Evolutionary conservation across 2,797 vertebrate species (phyloP).

Genomic region (Pangasius sanitwongsei): DNA sequence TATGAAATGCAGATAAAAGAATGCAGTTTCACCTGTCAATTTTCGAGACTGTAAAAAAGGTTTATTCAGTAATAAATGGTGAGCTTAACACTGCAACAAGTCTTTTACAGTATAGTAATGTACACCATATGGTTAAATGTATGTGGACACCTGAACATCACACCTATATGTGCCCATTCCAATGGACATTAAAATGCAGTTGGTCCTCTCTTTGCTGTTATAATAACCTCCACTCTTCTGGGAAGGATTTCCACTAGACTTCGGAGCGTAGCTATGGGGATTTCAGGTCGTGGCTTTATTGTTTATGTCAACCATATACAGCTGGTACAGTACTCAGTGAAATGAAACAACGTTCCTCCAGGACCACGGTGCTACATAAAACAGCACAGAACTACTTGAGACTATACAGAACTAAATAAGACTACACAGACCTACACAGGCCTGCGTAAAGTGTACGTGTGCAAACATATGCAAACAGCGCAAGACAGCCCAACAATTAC

Average conservation of each 20-base stretch:
- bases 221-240: neutral
- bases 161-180: neutral
- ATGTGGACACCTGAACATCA: neutral
- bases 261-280: neutral
- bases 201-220: neutral
- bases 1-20: conserved; percentile 6
- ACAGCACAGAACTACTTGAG: no score
- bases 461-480: no score
- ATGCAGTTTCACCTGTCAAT: neutral
- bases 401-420: no score
- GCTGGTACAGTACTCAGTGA: no score
- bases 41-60: neutral
- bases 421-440: no score
- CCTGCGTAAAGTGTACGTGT: no score
- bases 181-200: neutral
- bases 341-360: no score
- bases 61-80: neutral
- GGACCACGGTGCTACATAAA: no score
- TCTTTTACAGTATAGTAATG: neutral
- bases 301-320: no score
- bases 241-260: neutral
- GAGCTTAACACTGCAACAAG: neutral
- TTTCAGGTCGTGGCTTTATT: no score
- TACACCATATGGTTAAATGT: neutral
- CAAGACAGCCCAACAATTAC: no score